These are phyloP conservation scores for Delphinapterus leucas DNA, from an alignment of 2,113 vertebrate genomes.

Conservation along the genomic window DNA sequence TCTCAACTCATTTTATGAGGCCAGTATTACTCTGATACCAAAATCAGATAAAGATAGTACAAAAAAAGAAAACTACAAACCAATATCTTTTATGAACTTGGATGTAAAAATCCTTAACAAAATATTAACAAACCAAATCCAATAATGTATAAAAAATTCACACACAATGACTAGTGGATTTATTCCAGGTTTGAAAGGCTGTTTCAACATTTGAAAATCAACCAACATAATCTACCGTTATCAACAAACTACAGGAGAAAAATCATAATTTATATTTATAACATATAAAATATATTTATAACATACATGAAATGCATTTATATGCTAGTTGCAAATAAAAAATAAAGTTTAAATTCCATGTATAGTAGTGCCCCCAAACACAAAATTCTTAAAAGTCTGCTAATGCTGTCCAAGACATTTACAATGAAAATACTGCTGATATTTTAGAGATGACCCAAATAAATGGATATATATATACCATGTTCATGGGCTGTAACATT, in stretches of 20 bases:
- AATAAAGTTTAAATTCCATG: conserved; percentile 16
- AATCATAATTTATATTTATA: neutral
- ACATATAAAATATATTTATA: neutral
- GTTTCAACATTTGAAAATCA: neutral
- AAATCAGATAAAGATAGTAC: neutral
- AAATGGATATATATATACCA: neutral
- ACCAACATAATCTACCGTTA: neutral
- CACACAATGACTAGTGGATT: neutral
- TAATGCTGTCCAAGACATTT: neutral
- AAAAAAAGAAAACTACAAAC: neutral
- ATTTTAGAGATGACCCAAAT: neutral
- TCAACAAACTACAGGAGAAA: neutral
- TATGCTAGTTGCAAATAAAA: neutral
- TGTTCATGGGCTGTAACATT: neutral
- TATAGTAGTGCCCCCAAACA: neutral
- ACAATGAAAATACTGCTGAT: conserved; percentile 13
- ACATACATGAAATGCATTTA: neutral
- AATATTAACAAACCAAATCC: conserved; percentile 1
- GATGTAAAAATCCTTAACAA: neutral
- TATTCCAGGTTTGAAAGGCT: neutral
- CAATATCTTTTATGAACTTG: neutral
- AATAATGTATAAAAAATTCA: neutral
- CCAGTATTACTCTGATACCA: neutral
- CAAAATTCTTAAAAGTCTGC: conserved; percentile 1
- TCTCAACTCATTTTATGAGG: neutral